Evolutionary conservation across 2,797 vertebrate species (phyloP).

Genomic region (Sebastes diaconus): DNA sequence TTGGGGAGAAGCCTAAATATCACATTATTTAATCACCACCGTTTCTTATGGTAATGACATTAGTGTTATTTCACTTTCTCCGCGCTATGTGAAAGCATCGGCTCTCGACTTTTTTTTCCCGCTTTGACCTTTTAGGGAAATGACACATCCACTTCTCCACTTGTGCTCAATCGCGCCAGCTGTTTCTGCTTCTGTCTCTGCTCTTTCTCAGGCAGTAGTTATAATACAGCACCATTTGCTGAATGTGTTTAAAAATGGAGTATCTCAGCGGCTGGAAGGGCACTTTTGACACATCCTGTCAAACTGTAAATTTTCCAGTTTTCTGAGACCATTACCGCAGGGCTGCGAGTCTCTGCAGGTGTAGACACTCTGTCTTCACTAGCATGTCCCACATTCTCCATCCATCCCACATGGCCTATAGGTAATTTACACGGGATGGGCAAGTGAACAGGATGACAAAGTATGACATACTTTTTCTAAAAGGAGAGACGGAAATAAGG

Average conservation of each 20-base stretch:
- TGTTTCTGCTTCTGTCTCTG: slow-evolving; percentile 23
- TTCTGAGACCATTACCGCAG: slow-evolving; percentile 62
- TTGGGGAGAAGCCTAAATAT: slow-evolving; percentile 10
- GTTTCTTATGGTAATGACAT: slow-evolving; percentile 29
- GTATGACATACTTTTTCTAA: slow-evolving; percentile 22
- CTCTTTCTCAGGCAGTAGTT: slow-evolving; percentile 20
- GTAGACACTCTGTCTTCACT: slow-evolving; percentile 66
- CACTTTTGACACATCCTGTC: slow-evolving; percentile 71
- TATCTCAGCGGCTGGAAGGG: slow-evolving; percentile 58
- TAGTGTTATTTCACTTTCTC: neutral
- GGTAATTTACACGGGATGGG: slow-evolving; percentile 39
- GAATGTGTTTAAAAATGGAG: slow-evolving; percentile 68
- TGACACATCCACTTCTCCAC: slow-evolving; percentile 26
- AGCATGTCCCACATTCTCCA: slow-evolving; percentile 49
- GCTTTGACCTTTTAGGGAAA: slow-evolving; percentile 60
- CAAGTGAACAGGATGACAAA: slow-evolving; percentile 34
- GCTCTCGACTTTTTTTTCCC: slow-evolving; percentile 12
- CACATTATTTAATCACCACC: slow-evolving; percentile 35
- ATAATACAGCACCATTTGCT: slow-evolving; percentile 59
- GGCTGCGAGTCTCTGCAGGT: slow-evolving; percentile 64
- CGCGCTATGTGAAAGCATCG: neutral
- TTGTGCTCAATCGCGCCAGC: slow-evolving; percentile 40
- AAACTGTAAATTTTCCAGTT: slow-evolving; percentile 68
- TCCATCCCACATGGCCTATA: slow-evolving; percentile 35
- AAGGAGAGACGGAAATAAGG: slow-evolving; percentile 12